These are phyloP conservation scores for Sternarchorhynchus goeldii DNA, from an alignment of 2,797 vertebrate species.

Conservation along the genomic window DNA sequence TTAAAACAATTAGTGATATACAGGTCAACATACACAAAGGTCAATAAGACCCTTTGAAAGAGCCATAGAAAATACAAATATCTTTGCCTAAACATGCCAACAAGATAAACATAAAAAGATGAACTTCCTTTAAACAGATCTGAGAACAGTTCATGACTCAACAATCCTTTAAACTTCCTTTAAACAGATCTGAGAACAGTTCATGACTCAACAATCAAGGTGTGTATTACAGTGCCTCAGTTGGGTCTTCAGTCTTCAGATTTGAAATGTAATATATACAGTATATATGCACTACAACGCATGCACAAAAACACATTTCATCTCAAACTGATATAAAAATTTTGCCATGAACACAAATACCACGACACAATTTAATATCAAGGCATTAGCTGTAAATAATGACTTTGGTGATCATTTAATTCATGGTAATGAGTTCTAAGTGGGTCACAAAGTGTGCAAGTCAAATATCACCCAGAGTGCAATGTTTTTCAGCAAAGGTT, in stretches of 20 bases:
- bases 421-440: background rate
- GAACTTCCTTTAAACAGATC: background rate
- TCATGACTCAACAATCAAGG: constrained; percentile 1
- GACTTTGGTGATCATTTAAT: constrained; percentile 28
- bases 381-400: constrained; percentile 40
- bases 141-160: constrained; percentile 15
- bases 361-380: constrained; percentile 24
- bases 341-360: constrained; percentile 27
- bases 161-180: background rate
- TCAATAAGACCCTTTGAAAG: background rate
- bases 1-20: background rate
- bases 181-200: background rate
- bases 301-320: constrained; percentile 69
- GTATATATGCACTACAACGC: constrained; percentile 65
- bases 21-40: background rate
- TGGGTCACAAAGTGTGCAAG: constrained; percentile 17
- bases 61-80: constrained; percentile 9
- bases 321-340: constrained; percentile 32
- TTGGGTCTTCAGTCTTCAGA: constrained; percentile 26
- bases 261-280: constrained; percentile 48
- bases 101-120: constrained; percentile 9
- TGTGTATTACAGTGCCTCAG: constrained; percentile 21
- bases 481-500: constrained; percentile 22
- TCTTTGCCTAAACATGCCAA: constrained; percentile 37
- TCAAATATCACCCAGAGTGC: constrained; percentile 22